Percentiles rank a stretch among this genome's conserved stretches.
Conservation (phyloP, 1,140 invertebrate species). For the Aphaenogaster rudis region DNA sequence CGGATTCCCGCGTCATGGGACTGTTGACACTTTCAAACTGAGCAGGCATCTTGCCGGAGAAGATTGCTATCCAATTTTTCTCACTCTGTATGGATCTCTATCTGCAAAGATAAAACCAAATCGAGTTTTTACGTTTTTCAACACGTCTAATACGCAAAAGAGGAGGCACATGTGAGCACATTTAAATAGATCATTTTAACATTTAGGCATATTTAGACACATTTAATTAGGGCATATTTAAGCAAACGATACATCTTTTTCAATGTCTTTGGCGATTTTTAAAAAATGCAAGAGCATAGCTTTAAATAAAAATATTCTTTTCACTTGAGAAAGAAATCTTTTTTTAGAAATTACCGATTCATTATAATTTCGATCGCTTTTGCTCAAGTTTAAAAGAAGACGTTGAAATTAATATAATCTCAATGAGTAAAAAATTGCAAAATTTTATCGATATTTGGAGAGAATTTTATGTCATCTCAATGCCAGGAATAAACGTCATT, state of each 20-base stretch:
- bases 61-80: constrained; percentile 5
- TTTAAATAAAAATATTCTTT: not conserved
- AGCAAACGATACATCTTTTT: not conserved
- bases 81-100: constrained; percentile 58
- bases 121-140: not conserved
- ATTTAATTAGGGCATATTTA: not conserved
- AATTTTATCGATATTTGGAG: not conserved
- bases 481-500: constrained; percentile 9
- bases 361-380: not conserved
- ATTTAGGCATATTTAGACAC: too few species aligned
- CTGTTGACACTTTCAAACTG: constrained; percentile 86
- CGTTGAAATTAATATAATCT: not conserved
- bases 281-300: not conserved
- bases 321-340: not conserved
- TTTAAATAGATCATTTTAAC: too few species aligned
- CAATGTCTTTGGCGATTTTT: not conserved
- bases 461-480: not conserved
- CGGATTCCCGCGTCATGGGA: constrained; percentile 79
- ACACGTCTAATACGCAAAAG: not conserved
- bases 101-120: constrained; percentile 18
- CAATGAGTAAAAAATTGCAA: not conserved
- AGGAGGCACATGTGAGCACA: not conserved
- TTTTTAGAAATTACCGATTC: not conserved
- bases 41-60: constrained; percentile 88
- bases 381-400: not conserved